These are phyloP conservation scores for Verasper variegatus DNA, from an alignment of 2,113 vertebrate genomes.

Conservation along the genomic window DNA sequence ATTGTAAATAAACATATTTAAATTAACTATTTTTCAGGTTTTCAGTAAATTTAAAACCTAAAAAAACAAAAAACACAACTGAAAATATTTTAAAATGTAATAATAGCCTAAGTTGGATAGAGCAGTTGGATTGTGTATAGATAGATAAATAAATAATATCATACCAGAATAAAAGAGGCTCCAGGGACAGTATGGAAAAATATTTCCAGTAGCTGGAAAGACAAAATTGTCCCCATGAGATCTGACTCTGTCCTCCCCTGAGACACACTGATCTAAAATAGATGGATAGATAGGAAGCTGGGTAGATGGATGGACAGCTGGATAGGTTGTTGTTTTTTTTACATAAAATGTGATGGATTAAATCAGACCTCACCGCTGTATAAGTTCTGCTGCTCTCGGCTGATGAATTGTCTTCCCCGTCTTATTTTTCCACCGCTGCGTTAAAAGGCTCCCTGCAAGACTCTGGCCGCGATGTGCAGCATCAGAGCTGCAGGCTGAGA, in stretches of 20 bases:
- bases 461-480: conserved; percentile 19
- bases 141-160: conserved; percentile 1
- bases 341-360: background rate
- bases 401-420: conserved; percentile 1
- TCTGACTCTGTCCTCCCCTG: conserved; percentile 7
- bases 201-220: conserved; percentile 58
- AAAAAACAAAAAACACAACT: background rate
- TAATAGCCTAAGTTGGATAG: no score
- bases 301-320: conserved; percentile 13
- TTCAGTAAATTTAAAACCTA: background rate
- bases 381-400: background rate
- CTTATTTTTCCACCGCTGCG: background rate
- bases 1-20: no score
- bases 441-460: no score
- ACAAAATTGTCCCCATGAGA: conserved; percentile 33
- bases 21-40: no score
- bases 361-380: background rate
- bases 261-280: conserved; percentile 11
- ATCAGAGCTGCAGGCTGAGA: conserved; percentile 5
- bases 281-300: background rate
- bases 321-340: background rate
- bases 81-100: no score
- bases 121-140: background rate
- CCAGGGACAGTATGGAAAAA: conserved; percentile 40
- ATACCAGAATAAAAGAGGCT: conserved; percentile 8